Evolutionary conservation across 2,113 vertebrate genomes (phyloP), one percentile per base, ranked within the genome.

Genomic region (Poicephalus meyeri): DNA sequence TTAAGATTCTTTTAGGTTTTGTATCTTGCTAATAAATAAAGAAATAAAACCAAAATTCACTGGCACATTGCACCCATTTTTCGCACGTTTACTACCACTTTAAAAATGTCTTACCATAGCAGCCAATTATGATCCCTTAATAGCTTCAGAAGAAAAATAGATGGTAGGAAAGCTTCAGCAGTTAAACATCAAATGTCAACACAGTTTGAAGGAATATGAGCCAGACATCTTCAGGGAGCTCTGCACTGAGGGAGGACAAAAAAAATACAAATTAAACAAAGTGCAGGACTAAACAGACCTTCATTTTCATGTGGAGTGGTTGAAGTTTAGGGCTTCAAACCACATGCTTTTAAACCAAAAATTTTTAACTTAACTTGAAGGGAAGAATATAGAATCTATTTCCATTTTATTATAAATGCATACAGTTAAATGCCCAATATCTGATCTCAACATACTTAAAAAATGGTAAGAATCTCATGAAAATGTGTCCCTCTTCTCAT

Each of bases 101-200:
- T 7, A 8, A 46, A n/a, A 47, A 72, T 15, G 11, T 42, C 95
- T 95, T 93, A 97, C 96, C 96, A 90, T 81, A 79, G 61, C 60
- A 94, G 41, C 25, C 16, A 71, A 33, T 76, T 93, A 46, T 46
- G 47, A 79, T 74, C 33, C 52, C 47, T 81, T 52, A 60, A 21
- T 1, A 70, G 44, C 61, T 80, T 89, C 80, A 76, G 73, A 7
- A 89, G 9, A 49, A 55, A 88, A 83, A 35, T 16, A 74, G 95
- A 42, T 9, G 7, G 68, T 18, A 81, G 77, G 52, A 88, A 88
- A 90, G 41, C 61, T 91, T 95, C 93, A 96, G 44, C 80, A 92
- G 44, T 72, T 76, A 84, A 88, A 72, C 35, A 80, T 28, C 20
- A 66, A 80, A 20, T 14, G 28, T 55, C 64, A 79, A 78, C 68